phyloP scores from a whole-genome alignment of 2,113 vertebrate genomes.

The Atrichornis clamosus region DNA sequence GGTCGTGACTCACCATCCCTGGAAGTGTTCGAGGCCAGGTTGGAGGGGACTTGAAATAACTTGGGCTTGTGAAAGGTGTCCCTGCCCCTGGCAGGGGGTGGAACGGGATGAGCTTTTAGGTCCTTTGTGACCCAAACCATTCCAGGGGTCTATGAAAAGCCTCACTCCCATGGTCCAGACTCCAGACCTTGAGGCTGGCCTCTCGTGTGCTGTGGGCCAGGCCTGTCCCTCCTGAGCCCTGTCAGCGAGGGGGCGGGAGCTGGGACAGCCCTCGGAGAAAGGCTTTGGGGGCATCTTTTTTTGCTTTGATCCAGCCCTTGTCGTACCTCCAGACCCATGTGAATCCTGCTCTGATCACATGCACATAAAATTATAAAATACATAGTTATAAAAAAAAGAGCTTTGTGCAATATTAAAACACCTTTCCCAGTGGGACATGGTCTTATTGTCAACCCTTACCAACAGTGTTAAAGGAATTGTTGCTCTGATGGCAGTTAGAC shows the following conservation, averaged over 20 bases:
- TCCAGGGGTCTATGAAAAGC: not conserved
- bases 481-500: not conserved
- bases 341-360: not conserved
- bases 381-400: conserved; percentile 42
- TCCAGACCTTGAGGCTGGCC: not conserved
- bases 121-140: not conserved
- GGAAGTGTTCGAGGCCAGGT: not conserved
- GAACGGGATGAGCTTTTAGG: not conserved
- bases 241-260: not conserved
- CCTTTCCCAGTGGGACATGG: not conserved
- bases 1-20: not conserved
- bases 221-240: not conserved
- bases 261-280: not conserved
- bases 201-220: not conserved
- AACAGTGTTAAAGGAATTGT: not conserved
- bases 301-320: not conserved
- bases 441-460: not conserved
- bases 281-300: not conserved
- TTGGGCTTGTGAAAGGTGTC: not conserved
- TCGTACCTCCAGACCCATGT: not conserved
- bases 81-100: not conserved
- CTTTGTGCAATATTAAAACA: conserved; percentile 60
- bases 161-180: not conserved
- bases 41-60: not conserved
- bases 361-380: conserved; percentile 46